Percentiles rank a stretch among this genome's conserved stretches.
These are phyloP conservation scores for Tipula vernalis DNA, from an alignment of 2,888 invertebrate species.

Conservation along the genomic window DNA sequence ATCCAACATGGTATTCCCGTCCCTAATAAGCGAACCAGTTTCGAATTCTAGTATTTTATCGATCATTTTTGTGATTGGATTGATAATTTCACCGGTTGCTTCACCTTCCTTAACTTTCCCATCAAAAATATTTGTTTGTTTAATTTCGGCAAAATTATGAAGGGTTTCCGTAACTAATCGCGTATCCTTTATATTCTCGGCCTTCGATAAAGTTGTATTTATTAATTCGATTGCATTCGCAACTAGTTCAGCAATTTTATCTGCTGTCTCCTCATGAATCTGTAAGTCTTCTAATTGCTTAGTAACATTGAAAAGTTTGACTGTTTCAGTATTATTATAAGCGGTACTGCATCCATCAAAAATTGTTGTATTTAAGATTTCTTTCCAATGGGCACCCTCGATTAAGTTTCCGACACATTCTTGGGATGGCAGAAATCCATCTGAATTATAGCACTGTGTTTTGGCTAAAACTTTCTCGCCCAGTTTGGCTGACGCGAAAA, in stretches of 20 bases:
- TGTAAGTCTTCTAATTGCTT: not conserved
- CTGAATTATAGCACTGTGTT: not conserved
- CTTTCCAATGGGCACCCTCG: not conserved
- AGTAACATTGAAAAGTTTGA: not conserved
- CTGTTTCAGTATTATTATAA: not conserved
- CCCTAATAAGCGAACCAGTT: not conserved
- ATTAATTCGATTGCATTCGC: not conserved
- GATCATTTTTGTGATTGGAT: not conserved
- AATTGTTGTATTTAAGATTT: not conserved
- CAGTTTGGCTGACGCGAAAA: not conserved
- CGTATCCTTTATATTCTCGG: too few relatives aligned
- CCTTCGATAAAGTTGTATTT: not conserved
- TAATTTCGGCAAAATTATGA: not conserved
- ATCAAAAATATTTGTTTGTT: too few relatives aligned
- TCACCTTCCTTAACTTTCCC: too few relatives aligned
- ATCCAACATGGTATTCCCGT: not conserved
- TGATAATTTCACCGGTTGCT: not conserved
- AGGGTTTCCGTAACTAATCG: not conserved
- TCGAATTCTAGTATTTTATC: not conserved
- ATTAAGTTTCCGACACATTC: not conserved
- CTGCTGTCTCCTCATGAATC: not conserved
- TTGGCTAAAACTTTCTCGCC: not conserved
- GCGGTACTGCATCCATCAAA: not conserved
- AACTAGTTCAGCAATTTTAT: not conserved
- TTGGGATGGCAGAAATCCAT: not conserved